Evolutionary conservation across 1,140 invertebrate species (phyloP), one percentile per base, ranked within the genome.

Genomic region (Platorchestia sp.): DNA sequence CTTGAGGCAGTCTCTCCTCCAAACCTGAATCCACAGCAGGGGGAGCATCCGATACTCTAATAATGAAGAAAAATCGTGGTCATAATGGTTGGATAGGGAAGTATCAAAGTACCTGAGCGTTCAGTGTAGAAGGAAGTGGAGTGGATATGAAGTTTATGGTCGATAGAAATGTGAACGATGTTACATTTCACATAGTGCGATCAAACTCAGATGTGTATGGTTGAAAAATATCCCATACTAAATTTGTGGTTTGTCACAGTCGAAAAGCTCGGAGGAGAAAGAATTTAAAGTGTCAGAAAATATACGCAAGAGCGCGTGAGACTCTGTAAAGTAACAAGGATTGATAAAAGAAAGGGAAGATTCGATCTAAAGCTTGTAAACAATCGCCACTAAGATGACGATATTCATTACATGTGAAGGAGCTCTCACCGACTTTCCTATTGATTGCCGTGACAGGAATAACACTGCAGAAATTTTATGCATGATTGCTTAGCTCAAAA

Each of bases 1-100:
- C 91, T 47, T 6, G 45, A 47, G 91, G 44, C 91, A 44, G 91
- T 45, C 41, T 93, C 41, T 45, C 36, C 43, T 93, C 91, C 91
- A 93, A 93, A 93, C 91, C 91, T 45, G 43, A 45, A 93, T 47
- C 91, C 91, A 93, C 44, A 16, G 91, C 91, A 45, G 45, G 91
- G 91, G 91, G 91, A 90, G 45, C 43, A 47, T 40, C 19, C 43
- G 10, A 45, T 45, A 40, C 45, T 93, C 91, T 93, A 47, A 93
- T 93, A 93, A 93, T 93, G 91, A 93, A 93, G 91, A 93, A 44
- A 93, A 93, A 93, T 93, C 41, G 44, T 27, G 87, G 22, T 45
- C 59, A 75, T 75, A 75, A 22, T 27, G 1, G 59, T 36, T 75
- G 59, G 59, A 36, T 75, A 36, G 59, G 27, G 59, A 75, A 75